phyloP scores from a whole-genome alignment of 2,113 vertebrate genomes.

The Leiothrix lutea region DNA sequence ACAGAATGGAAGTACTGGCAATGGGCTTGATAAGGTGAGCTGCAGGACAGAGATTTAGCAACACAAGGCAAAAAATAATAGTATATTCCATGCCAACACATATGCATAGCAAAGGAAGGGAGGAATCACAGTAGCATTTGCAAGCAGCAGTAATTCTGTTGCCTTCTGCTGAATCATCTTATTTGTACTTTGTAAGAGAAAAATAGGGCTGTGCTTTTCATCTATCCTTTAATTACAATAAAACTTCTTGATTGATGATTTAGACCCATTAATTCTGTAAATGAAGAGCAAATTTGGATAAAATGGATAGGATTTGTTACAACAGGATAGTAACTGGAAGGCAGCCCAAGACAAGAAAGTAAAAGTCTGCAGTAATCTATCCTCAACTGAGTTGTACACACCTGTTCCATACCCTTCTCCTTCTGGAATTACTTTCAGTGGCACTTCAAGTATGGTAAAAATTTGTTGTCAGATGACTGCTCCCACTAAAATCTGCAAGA shows the following conservation, averaged over 20 bases:
- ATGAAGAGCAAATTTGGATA: not conserved
- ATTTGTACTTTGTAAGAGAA: not conserved
- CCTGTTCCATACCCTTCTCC: not conserved
- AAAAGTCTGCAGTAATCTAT: not conserved
- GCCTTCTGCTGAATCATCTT: not conserved
- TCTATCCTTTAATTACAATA: not conserved
- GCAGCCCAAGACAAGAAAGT: not conserved
- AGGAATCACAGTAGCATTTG: not conserved
- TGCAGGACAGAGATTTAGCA: not conserved
- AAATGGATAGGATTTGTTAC: not conserved
- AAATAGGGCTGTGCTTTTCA: not conserved
- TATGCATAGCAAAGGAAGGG: not conserved
- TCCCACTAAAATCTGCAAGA: not conserved
- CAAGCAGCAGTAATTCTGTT: not conserved
- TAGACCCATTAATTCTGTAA: not conserved
- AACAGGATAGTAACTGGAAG: not conserved
- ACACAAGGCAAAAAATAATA: not conserved
- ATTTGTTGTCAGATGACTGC: not conserved
- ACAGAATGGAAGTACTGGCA: not conserved
- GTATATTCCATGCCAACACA: not conserved
- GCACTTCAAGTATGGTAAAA: slow-evolving; percentile 15
- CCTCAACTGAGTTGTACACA: not conserved
- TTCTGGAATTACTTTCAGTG: not conserved
- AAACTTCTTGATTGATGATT: not conserved
- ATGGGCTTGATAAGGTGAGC: not conserved